Base-by-base conservation (phyloP, 2,113 vertebrate genomes). In the Lepus americanus region DNA sequence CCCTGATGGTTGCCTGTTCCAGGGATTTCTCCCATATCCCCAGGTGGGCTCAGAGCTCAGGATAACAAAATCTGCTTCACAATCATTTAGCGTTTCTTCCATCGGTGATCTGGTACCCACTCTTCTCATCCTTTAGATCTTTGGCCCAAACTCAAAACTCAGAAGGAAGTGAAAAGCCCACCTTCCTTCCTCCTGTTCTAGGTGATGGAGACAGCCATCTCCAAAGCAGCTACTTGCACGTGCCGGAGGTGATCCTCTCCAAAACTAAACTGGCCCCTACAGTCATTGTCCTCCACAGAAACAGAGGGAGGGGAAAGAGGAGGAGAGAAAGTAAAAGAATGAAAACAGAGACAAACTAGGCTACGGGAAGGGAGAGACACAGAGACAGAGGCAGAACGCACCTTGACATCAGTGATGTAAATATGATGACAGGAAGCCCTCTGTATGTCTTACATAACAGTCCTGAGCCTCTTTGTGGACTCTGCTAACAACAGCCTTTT, bases 81-180 rank as follows among this genome's bases (percentile, higher is more conserved):
- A 7, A 16, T 59, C 74, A 36, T 31, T 78, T 49, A 36, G 20
- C 9, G 9, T 64, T 49, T 76, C 51, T 81, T 64, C 39, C 9
- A 0, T 55, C 31, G 10, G 8, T 20, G 76, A 78, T 25, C 33
- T 74, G 51, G 51, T 25, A 39, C 74, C 6, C 59, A 23, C 69
- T 67, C 16, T 82, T 55, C 70, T 51, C 44, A 87, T 19, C 4
- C 49, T 90, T 95, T 6, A 4, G 25, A 11, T 36, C 14, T 22
- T 64, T 66, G 33, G 44, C 9, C 16, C 44, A 92, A 90, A 95
- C 44, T 53, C 79, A 61, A 81, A 88, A 79, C 12, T 82, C 31
- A 82, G 33, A 69, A 92, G 83, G 29, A 74, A 39, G 31, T 73
- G 11, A 25, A 64, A 81, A 84, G n/a, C 9, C 22, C 20, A 59